Conservation (phyloP, 2,113 vertebrate species). For the Physeter macrocephalus region DNA sequence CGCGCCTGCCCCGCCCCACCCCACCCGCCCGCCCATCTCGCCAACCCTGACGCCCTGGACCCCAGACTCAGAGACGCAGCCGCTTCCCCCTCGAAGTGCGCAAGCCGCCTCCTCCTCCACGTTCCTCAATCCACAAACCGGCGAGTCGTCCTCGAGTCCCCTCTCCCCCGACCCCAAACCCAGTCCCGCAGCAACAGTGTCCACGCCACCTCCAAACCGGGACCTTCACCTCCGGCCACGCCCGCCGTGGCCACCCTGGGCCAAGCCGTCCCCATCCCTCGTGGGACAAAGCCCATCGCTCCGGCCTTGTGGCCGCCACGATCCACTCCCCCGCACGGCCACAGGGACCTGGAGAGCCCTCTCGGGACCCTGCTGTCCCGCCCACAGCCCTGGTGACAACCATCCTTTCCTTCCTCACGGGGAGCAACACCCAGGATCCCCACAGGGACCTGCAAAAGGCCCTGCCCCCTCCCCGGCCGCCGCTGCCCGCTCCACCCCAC, state of each 20-base stretch:
- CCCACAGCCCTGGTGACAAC: background rate
- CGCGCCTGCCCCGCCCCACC: no score
- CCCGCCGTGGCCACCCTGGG: rapidly evolving
- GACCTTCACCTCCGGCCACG: background rate
- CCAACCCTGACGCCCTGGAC: background rate
- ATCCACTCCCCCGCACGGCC: background rate
- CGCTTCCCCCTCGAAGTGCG: background rate
- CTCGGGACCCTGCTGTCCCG: background rate
- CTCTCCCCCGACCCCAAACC: rapidly evolving
- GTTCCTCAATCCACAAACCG: background rate
- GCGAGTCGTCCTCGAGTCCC: background rate
- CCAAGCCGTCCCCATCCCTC: background rate
- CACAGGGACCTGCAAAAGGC: background rate
- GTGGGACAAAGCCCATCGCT: no score
- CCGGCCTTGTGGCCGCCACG: background rate
- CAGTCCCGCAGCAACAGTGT: background rate
- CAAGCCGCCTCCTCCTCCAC: background rate
- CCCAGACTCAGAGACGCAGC: background rate
- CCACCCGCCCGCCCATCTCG: background rate
- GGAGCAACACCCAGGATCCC: no score
- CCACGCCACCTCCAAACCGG: background rate
- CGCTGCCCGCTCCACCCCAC: background rate
- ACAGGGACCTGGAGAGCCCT: background rate
- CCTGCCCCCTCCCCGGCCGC: background rate
- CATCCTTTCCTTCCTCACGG: background rate